Evolutionary conservation across 37 sponge, comb jelly and placozoan species (phyloP), one percentile per base, ranked within the genome.

Genomic region (Chondrilla cf. caribensis): DNA sequence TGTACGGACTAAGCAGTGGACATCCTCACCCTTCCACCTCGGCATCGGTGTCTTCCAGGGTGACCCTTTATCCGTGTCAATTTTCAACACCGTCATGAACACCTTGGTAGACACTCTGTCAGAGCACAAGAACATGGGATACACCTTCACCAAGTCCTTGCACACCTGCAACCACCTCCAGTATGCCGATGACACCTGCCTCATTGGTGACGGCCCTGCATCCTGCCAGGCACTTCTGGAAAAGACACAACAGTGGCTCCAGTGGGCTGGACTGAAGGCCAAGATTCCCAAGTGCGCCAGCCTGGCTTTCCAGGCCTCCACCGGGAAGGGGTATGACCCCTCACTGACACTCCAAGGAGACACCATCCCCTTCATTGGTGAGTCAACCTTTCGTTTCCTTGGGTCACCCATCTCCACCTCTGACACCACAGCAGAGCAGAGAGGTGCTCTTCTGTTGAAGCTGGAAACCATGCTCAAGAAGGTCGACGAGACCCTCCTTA

Each of bases 11-110:
- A 58, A 9, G 44, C 3, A 38, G 24, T 78, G 84, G 84, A 67
- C 73, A 21, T 51, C 83, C n/a, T 0, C 71, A 26, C 72, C 47
- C 22, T 41, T 82, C 38, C 72, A 43, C 0, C 37, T 82, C 0
- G 43, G 51, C 17, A 54, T 55, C 39, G 83, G 84, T 0, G 78
- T 84, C 9, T 76, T 70, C 66, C 84, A 84, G 32, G 84, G 84
- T 2, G 84, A 84, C 65, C 84, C 84, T 24, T 65, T 84, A 6
- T 84, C 84, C 17, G 78, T 84, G 32, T 55, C 55, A 0, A 77
- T 84, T 11, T 84, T 75, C 64, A 78, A 78, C 64, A 76, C 78
- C 0, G 78, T 84, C 4, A 78, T 84, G 65, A 62, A 75, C 78
- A 84, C 78, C 3, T 78, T 77, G 19, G 39, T 51, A 0, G 83